A percentile compares a stretch with the other conserved stretches of the same genome.
phyloP scores from a whole-genome alignment of 2,888 invertebrate species.

The Doris montereyensis region DNA sequence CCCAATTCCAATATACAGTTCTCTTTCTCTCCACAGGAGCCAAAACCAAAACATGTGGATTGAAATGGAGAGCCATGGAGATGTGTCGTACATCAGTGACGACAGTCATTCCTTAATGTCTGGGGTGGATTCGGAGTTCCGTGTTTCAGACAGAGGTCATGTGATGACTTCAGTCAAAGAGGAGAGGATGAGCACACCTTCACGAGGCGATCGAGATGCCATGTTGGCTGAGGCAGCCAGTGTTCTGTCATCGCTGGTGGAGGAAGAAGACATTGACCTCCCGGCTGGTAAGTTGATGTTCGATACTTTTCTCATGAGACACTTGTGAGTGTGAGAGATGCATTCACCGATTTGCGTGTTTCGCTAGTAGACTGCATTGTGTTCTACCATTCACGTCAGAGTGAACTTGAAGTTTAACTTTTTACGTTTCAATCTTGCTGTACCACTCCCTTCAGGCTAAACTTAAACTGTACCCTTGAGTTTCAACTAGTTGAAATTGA shows the following conservation, averaged over 20 bases:
- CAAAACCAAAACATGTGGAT: constrained; percentile 1
- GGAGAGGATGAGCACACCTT: background rate
- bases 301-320: too few relatives aligned
- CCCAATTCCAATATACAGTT: too few relatives aligned
- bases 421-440: too few relatives aligned
- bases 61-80: background rate
- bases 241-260: constrained; percentile 29
- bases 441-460: too few relatives aligned
- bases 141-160: background rate
- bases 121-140: constrained; percentile 3
- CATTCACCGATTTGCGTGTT: too few relatives aligned
- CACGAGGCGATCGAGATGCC: constrained; percentile 6
- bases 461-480: too few relatives aligned
- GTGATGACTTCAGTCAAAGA: background rate
- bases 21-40: background rate
- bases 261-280: constrained; percentile 21
- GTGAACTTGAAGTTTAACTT: too few relatives aligned
- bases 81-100: constrained; percentile 19
- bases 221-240: constrained; percentile 26
- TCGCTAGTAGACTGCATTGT: too few relatives aligned
- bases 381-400: too few relatives aligned
- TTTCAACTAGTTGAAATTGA: too few relatives aligned
- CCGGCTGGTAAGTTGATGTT: background rate
- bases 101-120: constrained; percentile 12
- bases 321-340: too few relatives aligned